A percentile compares a stretch with the other conserved stretches of the same genome.
Conservation (phyloP, 1,140 invertebrate species). For the Drosophila pseudoobscura region DNA sequence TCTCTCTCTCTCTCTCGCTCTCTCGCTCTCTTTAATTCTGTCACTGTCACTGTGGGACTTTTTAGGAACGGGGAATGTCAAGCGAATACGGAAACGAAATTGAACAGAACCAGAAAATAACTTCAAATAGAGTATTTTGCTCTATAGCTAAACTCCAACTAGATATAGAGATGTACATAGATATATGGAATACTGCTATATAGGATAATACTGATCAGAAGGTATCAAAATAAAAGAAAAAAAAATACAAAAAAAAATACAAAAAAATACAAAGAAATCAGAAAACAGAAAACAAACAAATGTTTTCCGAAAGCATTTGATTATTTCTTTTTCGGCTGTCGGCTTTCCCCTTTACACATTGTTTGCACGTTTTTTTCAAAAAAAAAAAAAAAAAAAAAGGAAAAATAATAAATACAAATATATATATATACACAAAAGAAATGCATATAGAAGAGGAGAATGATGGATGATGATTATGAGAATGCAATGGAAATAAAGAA, state of each 20-base stretch:
- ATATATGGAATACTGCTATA: conserved; percentile 45
- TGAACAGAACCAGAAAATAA: conserved; percentile 26
- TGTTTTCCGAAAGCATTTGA: conserved; percentile 80
- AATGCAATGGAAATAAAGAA: conserved; percentile 70
- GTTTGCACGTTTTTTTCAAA: conserved; percentile 89
- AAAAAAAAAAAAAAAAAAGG: conserved; percentile 54
- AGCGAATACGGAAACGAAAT: conserved; percentile 24
- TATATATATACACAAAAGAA: conserved; percentile 32
- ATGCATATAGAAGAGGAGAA: conserved; percentile 39
- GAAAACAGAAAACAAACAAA: conserved; percentile 68
- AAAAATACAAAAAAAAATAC: conserved; percentile 11
- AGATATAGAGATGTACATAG: conserved; percentile 44
- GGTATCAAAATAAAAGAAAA: conserved; percentile 23
- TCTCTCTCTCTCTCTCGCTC: neutral
- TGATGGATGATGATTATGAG: conserved; percentile 37
- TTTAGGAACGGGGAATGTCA: conserved; percentile 19
- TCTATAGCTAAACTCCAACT: conserved; percentile 43
- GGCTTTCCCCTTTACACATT: conserved; percentile 94
- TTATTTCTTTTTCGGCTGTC: conserved; percentile 85
- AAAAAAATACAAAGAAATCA: conserved; percentile 16
- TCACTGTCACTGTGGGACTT: neutral
- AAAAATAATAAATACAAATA: conserved; percentile 50
- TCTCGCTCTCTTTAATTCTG: conserved; percentile 12
- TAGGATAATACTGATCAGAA: conserved; percentile 30
- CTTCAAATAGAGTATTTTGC: conserved; percentile 31